Evolutionary conservation across 2,797 vertebrate genomes (phyloP), one percentile per base, ranked within the genome.

Genomic region (Microctenopoma lineatum): DNA sequence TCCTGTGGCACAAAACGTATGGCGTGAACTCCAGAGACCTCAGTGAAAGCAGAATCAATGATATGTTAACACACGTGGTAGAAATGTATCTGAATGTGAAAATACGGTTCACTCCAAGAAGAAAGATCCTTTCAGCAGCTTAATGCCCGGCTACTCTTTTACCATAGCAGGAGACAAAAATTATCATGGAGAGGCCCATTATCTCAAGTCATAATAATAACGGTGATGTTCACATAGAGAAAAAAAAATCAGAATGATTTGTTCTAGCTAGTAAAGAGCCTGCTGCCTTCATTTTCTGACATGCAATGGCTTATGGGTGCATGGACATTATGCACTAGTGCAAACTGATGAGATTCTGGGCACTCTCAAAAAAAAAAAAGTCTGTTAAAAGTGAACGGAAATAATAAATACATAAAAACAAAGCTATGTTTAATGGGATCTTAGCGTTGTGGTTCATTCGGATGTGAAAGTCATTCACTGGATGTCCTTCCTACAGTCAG

Each of bases 361-460:
- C 72, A 74, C 83, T 84, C 78, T 79, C 80, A 8, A 68, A 44
- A 75, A 70, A 2, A 52, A 51, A 62, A 67, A 59, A 76, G 67
- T 68, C 61, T 74, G 73, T 79, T 77, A 64, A 81, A 87, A 83
- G 66, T 56, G 79, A 90, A 81, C 39, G 71, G 76, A 66, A 21
- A 48, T 70, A 76, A 92, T 79, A 88, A 87, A 92, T 85, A 90
- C 46, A 83, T 71, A 80, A 69, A 67, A 66, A 69, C 50, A 69
- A 68, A 68, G 47, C 39, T 73, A 74, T 68, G 67, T 65, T 80
- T 51, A 58, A 76, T 69, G 72, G 63, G 77, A 66, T 80, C 48
- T 76, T 77, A 70, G 54, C 66, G 59, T 77, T 70, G 66, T 70
- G 77, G 59, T 79, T 90, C 68, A 62, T 66, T 59, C 60, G 32